Evolutionary conservation across 2,888 invertebrate genomes (phyloP), one percentile per base, ranked within the genome.

Genomic region (Panzeria rudis): DNA sequence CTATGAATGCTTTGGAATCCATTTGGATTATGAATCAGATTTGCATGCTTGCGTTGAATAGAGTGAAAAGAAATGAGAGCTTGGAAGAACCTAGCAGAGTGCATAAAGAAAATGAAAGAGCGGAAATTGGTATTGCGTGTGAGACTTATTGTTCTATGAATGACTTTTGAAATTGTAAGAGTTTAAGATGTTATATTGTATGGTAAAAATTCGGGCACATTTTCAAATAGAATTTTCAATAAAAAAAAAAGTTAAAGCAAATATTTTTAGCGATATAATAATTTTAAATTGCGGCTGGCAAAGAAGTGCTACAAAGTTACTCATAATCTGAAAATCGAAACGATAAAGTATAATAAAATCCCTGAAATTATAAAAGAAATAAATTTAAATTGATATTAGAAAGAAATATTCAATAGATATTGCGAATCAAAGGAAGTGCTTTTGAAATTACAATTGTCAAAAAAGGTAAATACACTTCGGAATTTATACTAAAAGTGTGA

Each of bases 31-130:
- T 50, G 20, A n/a, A 23, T 11, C 5, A 17, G 50, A 54, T 2
- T 54, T 54, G 29, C 8, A n/a, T 56, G 56, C 3, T 29, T 56
- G 54, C 54, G 15, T 29, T 54, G 52, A 54, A n/a, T 29, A 32
- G 32, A 59, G 17, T 32, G 29, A 17, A n/a, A 20, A 32, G 35
- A 35, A 17, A 35, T 59, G 59, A 32, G 35, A 59, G 59, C 9
- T 9, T 17, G 32, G n/a, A 35, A 15, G 17, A 59, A 54, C 1
- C 0, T 25, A 9, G 4, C 15, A 25, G 54, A 25, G 2, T 25
- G 54, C 25, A 20, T 20, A 20, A 29, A 32, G 1, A 17, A 35
- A 59, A 35, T 59, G 32, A 17, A 59, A 59, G 6, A 8, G 56
- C 32, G 8, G 8, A 8, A n/a, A 17, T 35, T 35, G 1, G 17